Evolutionary conservation across 2,113 vertebrate genomes (phyloP).

Genomic region (Tenebrosternarchus preto): DNA sequence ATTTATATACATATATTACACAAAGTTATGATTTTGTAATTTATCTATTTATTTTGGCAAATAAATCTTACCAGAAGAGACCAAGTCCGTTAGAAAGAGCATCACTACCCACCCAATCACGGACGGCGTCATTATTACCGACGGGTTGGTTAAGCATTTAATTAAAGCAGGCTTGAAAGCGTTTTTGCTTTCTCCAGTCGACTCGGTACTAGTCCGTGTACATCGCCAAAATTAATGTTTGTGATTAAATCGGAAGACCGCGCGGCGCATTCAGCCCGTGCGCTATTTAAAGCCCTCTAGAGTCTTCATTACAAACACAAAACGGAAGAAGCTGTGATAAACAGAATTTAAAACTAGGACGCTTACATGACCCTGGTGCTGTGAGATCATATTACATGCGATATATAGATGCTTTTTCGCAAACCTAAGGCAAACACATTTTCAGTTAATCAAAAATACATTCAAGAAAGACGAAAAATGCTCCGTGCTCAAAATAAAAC

Average conservation of each 20-base stretch:
- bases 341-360: constrained; percentile 32
- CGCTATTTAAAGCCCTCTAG: not conserved
- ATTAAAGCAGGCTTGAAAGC: too few relatives aligned
- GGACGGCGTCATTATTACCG: constrained; percentile 52
- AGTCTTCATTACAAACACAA: too few relatives aligned
- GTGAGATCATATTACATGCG: constrained; percentile 21
- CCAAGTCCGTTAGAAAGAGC: constrained; percentile 51
- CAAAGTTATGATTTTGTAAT: not conserved
- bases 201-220: not conserved
- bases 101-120: constrained; percentile 32
- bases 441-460: not conserved
- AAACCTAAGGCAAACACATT: not conserved
- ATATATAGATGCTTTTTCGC: not conserved
- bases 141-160: too few relatives aligned
- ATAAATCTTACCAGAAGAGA: constrained; percentile 62
- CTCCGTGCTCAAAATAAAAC: too few relatives aligned
- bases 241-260: too few relatives aligned
- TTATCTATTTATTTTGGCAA: not conserved
- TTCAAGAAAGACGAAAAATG: not conserved
- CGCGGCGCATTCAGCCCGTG: not conserved
- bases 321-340: not conserved
- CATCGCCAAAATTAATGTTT: not conserved
- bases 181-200: not conserved
- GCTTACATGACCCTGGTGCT: constrained; percentile 12
- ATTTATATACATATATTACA: too few relatives aligned